Evolutionary conservation across 2,888 invertebrate species (phyloP), one percentile per base, ranked within the genome.

Genomic region (Nemapogon koenigi): DNA sequence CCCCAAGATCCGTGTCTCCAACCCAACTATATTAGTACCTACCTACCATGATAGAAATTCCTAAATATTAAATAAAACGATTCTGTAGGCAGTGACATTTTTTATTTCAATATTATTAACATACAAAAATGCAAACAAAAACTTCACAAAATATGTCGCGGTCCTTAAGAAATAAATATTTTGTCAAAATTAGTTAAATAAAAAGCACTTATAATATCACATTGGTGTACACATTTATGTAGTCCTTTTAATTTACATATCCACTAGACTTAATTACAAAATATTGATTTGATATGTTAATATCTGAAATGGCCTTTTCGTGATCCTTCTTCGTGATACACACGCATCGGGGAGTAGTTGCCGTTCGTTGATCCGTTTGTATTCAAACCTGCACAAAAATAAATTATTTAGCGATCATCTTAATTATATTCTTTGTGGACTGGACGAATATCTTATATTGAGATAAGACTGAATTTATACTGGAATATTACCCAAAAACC

Each of bases 221-320:
- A 72, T 60, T 59, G 53, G 49, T 59, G 58, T 56, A 59, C 56
- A 57, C 25, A 18, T 6, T n/a, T 18, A 11, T 11, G 19, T 11
- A 31, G 30, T 40, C 27, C 15, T 17, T 14, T 18, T 17, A 33
- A 19, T 11, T 16, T 11, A 33, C 3, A 15, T n/a, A 3, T 17
- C 8, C 4, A 33, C 17, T 15, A 16, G 33, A n/a, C 17, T n/a
- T 3, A 11, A 31, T 6, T 13, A 31, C 16, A 31, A 15, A 31
- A 31, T n/a, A 10, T 6, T 6, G 4, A 4, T 10, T 4, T 31
- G 16, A 31, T 46, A 48, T 42, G 43, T 82, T 81, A 91, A 66
- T 90, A 91, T 62, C 90, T 85, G 76, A 90, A 91, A 59, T 90
- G 89, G 43, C 89, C 90, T 66, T 90, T 90, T 57, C 86, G 84